A percentile compares a stretch with the other conserved stretches of the same genome.
phyloP scores from a whole-genome alignment of 2,888 invertebrate species.

The Stenodema calcarata region DNA sequence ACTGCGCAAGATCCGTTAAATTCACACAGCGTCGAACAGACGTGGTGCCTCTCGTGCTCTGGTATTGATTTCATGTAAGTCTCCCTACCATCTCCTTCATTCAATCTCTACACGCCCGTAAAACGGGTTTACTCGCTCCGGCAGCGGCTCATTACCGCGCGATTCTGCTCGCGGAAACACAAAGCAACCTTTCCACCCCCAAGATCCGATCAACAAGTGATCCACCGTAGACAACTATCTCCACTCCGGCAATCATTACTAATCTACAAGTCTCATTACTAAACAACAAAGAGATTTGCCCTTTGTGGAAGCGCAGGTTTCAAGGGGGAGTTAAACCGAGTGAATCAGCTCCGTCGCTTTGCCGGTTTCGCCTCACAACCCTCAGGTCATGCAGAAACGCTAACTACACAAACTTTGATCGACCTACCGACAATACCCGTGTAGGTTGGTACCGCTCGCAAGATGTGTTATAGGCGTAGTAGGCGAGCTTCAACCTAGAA shows the following conservation, averaged over 20 bases:
- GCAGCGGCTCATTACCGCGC: not conserved
- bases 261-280: constrained; percentile 19
- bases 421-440: not conserved
- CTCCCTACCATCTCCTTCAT: not conserved
- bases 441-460: too few relatives aligned
- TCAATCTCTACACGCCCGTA: not conserved
- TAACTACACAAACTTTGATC: constrained; percentile 2
- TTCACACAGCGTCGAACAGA: too few relatives aligned
- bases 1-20: too few relatives aligned
- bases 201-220: constrained; percentile 10
- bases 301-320: not conserved
- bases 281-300: not conserved
- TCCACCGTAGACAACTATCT: not conserved
- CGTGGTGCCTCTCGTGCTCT: too few relatives aligned
- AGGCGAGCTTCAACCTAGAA: too few relatives aligned
- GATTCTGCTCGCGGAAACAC: not conserved
- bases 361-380: not conserved
- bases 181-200: not conserved
- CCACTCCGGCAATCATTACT: constrained; percentile 3
- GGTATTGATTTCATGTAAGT: too few relatives aligned
- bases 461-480: too few relatives aligned
- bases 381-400: not conserved
- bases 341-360: not conserved
- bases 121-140: not conserved
- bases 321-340: not conserved